Conservation (phyloP, 1,140 invertebrate species). For the Hyles vespertilio region DNA sequence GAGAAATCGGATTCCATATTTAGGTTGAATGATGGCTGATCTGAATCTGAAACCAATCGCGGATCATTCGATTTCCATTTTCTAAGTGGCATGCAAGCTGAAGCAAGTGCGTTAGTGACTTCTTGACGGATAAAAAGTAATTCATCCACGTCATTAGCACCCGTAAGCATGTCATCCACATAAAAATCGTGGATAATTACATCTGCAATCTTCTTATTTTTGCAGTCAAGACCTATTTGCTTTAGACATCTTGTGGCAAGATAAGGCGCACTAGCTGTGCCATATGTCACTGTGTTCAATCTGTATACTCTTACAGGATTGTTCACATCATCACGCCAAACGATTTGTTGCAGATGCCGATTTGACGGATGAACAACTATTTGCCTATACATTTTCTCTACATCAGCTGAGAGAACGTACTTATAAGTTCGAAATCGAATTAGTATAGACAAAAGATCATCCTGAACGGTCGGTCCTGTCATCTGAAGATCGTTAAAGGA, state of each 20-base stretch:
- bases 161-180: constrained; percentile 64
- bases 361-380: background rate
- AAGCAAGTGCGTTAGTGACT: constrained; percentile 5
- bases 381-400: constrained; percentile 1
- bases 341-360: background rate
- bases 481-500: background rate
- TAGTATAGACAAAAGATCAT: background rate
- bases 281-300: too few species aligned
- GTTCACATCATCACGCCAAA: too few species aligned
- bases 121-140: constrained; percentile 13
- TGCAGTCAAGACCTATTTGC: constrained; percentile 20
- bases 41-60: background rate
- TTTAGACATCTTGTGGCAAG: constrained; percentile 20
- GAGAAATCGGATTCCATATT: constrained; percentile 12
- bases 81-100: constrained; percentile 7
- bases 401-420: background rate
- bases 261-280: background rate
- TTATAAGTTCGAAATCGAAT: background rate
- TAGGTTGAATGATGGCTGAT: constrained; percentile 8
- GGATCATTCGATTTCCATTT: constrained; percentile 17
- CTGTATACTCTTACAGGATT: too few species aligned
- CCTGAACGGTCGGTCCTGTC: background rate
- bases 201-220: constrained; percentile 25
- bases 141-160: constrained; percentile 32
- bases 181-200: constrained; percentile 29